Evolutionary conservation across 2,113 vertebrate species (phyloP), one percentile per base, ranked within the genome.

Genomic region (Alaudala cheleensis): DNA sequence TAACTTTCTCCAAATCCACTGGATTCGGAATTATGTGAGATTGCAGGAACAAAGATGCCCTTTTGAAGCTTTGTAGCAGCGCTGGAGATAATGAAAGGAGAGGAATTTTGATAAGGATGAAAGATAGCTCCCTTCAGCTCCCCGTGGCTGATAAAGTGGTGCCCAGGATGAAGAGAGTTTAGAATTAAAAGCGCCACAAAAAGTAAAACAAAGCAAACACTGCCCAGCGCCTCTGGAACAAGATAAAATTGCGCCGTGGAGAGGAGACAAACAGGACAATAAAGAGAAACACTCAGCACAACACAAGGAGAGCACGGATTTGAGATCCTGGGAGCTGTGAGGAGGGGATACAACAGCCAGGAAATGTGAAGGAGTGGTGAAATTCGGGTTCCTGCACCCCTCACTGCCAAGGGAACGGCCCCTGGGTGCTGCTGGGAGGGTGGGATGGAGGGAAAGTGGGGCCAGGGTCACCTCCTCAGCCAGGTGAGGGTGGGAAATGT

Each of bases 41-140:
- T 95, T 94, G 94, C 83, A 54, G 86, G 96, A 94, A 95, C 95
- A 96, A 96, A 97, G 97, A 97, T 94, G 95, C 92, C 93, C 96
- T 95, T 96, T 95, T 88, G 95, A 95, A 93, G 95, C 94, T 96
- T 92, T 49, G 58, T 50, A 86, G 94, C 86, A 54, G 82, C 81
- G 14, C 85, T 91, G 92, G 85, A 96, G 95, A 95, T 97, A 97
- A 97, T 97, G 95, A 96, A 97, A 97, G 95, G 94, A 96, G 94
- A 90, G 84, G 94, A 86, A 92, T 94, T 91, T 92, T 7, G 95
- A 95, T 96, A 96, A 95, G 96, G 97, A 96, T 95, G 94, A 95
- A 94, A 96, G 95, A 93, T 96, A 86, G 79, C 34, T 88, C 92
- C 95, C 95, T 42, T 73, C 31, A 19, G 91, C 97, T 82, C 92